phyloP scores from a whole-genome alignment of 2,113 vertebrate species.

The Neomonachus schauinslandi region DNA sequence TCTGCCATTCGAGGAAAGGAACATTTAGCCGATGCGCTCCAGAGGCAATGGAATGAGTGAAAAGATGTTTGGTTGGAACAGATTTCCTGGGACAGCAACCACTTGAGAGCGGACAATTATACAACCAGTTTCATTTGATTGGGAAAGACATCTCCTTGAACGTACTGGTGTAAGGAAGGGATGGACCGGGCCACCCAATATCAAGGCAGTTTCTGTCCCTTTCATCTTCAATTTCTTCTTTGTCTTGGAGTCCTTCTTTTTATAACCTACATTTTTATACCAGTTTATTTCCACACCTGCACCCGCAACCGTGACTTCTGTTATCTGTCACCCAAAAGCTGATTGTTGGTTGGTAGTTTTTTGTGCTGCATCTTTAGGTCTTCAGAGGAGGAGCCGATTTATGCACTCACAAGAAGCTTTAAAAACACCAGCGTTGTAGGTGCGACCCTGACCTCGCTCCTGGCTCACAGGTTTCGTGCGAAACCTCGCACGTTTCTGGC shows the following conservation, averaged over 20 bases:
- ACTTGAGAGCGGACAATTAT: neutral
- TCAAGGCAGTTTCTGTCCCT: neutral
- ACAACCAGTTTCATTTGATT: accelerated
- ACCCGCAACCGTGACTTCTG: accelerated
- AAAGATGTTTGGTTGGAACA: neutral
- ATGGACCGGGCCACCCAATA: accelerated
- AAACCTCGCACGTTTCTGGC: accelerated
- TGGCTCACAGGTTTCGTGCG: accelerated
- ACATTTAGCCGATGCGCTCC: accelerated
- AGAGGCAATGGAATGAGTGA: no score
- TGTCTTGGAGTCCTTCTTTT: neutral
- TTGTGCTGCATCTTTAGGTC: neutral
- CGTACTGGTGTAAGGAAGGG: neutral
- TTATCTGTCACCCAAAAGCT: no score
- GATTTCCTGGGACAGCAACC: neutral
- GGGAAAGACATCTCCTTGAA: neutral
- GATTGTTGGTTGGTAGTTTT: neutral
- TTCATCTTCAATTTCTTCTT: neutral
- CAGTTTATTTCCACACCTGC: neutral
- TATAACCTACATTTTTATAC: accelerated
- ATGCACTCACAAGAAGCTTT: neutral
- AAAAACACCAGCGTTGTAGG: accelerated
- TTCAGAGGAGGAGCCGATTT: neutral
- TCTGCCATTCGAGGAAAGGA: neutral
- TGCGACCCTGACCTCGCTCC: neutral